Conservation (phyloP, 92 coral and sea anemone genomes). For the Scolanthus callimorphus region DNA sequence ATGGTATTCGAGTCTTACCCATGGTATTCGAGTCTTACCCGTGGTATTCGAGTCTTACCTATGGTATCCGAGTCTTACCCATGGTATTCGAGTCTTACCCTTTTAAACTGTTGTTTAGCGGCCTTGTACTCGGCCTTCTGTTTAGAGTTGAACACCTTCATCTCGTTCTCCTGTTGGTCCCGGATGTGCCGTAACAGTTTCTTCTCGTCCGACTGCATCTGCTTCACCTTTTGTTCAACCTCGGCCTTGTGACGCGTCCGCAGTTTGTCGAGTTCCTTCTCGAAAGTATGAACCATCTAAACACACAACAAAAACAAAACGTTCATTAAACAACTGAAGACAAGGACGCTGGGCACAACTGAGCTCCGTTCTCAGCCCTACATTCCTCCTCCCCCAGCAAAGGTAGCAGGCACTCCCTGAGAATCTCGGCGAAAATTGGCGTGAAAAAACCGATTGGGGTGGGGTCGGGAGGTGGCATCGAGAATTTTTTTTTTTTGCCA, state of each 20-base stretch:
- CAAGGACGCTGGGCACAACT: neutral
- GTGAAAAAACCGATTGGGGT: too few relatives aligned
- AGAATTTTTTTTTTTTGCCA: too few relatives aligned
- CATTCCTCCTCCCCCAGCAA: neutral
- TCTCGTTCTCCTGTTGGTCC: conserved; percentile 83
- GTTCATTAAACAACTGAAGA: neutral
- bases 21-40: too few relatives aligned
- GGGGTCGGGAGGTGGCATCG: too few relatives aligned
- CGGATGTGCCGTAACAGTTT: conserved; percentile 78
- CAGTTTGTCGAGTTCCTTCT: conserved; percentile 86
- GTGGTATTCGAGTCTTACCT: too few relatives aligned
- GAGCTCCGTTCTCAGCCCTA: neutral
- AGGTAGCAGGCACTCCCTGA: too few relatives aligned
- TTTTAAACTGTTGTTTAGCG: conserved; percentile 70
- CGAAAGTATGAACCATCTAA: conserved; percentile 89
- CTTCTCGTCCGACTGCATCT: conserved; percentile 82
- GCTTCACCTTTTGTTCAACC: conserved; percentile 88
- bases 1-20: too few relatives aligned
- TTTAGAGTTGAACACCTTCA: conserved; percentile 65
- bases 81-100: conserved; percentile 1
- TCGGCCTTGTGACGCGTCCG: conserved; percentile 90
- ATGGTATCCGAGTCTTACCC: too few relatives aligned
- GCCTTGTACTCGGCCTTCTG: conserved; percentile 94
- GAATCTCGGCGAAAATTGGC: too few relatives aligned
- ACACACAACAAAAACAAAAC: neutral